Conservation (phyloP, 2,888 invertebrate genomes). For the Luperina testacea region DNA sequence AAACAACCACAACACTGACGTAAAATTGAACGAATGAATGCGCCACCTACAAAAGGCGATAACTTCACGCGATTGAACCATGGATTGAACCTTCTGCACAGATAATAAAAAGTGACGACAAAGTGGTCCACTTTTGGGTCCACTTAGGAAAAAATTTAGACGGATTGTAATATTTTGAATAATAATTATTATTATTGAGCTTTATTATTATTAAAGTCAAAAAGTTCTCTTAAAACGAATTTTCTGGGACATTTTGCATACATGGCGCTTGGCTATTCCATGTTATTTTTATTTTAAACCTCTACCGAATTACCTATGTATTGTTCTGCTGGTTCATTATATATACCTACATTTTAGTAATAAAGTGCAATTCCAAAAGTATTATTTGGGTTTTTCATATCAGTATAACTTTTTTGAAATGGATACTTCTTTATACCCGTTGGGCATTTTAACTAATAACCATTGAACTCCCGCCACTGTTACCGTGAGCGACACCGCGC, state of each 20-base stretch:
- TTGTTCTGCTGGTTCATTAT: not conserved
- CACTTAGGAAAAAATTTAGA: too few species aligned
- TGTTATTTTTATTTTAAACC: not conserved
- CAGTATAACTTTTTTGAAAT: too few species aligned
- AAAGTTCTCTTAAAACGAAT: too few species aligned
- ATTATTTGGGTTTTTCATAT: too few species aligned
- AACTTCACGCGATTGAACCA: slow-evolving; percentile 29
- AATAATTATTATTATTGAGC: not conserved
- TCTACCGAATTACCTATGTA: not conserved
- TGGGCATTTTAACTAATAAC: too few species aligned
- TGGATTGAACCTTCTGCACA: slow-evolving; percentile 14
- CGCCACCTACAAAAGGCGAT: not conserved
- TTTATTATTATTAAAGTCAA: not conserved
- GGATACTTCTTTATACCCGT: too few species aligned
- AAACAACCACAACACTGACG: slow-evolving; percentile 4
- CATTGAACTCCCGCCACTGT: too few species aligned
- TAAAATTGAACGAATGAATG: slow-evolving; percentile 39
- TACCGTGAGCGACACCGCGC: too few species aligned
- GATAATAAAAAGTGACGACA: slow-evolving; percentile 9
- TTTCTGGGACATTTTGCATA: not conserved
- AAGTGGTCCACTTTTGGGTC: not conserved
- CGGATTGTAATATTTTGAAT: not conserved
- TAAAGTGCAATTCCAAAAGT: too few species aligned
- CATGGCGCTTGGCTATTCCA: not conserved
- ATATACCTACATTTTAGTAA: not conserved